Evolutionary conservation across 1,140 invertebrate species (phyloP).

Genomic region (Drosophila saltans): DNA sequence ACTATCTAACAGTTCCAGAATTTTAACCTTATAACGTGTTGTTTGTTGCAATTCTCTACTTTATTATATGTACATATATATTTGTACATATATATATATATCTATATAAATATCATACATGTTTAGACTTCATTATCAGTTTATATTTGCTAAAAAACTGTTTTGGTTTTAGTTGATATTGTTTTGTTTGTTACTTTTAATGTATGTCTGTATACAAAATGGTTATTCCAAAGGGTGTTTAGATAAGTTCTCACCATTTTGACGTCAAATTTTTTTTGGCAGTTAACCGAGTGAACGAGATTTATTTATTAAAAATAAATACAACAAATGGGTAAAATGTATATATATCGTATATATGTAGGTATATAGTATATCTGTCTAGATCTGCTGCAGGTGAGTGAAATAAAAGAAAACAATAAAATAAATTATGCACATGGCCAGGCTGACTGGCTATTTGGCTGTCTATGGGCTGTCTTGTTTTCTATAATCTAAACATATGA

Average conservation of each 20-base stretch:
- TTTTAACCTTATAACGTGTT: no score
- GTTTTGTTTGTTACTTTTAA: no score
- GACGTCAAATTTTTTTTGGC: neutral
- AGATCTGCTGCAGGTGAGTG: slow-evolving; percentile 1
- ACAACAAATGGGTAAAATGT: neutral
- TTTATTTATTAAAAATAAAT: slow-evolving; percentile 4
- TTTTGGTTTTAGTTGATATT: no score
- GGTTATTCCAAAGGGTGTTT: neutral
- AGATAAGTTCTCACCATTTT: neutral
- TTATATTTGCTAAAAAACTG: no score
- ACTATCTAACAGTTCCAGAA: no score
- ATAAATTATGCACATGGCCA: slow-evolving; percentile 6
- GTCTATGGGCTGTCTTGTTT: slow-evolving; percentile 4
- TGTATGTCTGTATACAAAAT: neutral
- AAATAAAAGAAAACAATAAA: slow-evolving; percentile 12
- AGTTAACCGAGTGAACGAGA: neutral
- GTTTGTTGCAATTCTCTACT: no score
- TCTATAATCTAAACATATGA: slow-evolving; percentile 31
- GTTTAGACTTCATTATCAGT: no score
- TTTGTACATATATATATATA: no score
- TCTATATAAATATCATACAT: no score
- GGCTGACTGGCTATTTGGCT: neutral
- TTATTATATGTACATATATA: no score
- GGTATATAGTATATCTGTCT: neutral
- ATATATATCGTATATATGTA: no score